Percentiles rank a stretch among this genome's conserved stretches.
phyloP scores from a whole-genome alignment of 2,113 vertebrate species.

The Daboia siamensis region DNA sequence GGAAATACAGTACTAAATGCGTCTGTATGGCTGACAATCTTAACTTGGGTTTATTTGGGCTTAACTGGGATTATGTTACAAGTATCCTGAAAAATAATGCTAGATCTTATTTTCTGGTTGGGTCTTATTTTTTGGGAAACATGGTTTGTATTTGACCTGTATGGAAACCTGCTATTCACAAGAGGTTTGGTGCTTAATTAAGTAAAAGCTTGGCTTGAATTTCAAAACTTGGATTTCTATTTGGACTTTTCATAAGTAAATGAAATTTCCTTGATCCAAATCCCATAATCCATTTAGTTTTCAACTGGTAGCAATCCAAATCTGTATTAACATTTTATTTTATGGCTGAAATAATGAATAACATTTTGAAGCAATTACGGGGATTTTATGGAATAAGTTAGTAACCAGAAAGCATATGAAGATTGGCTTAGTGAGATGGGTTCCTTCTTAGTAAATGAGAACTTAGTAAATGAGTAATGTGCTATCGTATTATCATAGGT shows the following conservation, averaged over 20 bases:
- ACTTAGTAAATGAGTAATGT: not conserved
- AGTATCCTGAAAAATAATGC: too few species aligned
- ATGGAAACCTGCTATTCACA: not conserved
- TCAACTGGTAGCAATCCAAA: not conserved
- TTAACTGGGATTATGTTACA: too few species aligned
- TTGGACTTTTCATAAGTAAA: not conserved
- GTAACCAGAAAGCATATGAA: not conserved
- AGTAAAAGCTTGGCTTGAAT: not conserved
- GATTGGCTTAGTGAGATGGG: not conserved
- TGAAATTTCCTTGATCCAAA: not conserved
- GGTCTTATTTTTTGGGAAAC: too few species aligned
- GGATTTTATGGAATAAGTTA: not conserved
- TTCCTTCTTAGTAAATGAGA: constrained; percentile 9
- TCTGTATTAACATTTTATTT: not conserved
- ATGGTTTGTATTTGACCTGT: not conserved
- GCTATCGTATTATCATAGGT: not conserved
- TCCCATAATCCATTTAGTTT: not conserved
- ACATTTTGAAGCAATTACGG: not conserved
- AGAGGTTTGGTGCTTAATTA: not conserved
- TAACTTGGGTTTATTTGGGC: too few species aligned
- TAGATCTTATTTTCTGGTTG: too few species aligned
- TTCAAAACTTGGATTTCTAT: not conserved
- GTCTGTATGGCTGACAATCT: too few species aligned
- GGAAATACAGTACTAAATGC: too few species aligned
- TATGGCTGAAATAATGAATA: not conserved